phyloP scores from a whole-genome alignment of 1,140 invertebrate species.

The Heterodera carotae region DNA sequence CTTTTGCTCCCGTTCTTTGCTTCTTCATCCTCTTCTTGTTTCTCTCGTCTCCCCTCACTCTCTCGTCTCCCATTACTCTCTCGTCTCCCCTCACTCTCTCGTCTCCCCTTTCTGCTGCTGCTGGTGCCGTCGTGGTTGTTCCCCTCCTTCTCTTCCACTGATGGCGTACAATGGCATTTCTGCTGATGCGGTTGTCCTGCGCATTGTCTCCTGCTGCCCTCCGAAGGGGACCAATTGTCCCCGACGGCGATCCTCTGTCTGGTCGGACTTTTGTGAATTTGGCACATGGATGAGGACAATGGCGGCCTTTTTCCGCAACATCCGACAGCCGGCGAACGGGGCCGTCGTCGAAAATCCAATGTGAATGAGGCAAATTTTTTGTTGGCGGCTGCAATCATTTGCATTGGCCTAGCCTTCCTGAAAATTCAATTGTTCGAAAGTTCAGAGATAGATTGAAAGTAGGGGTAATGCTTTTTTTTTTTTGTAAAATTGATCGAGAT shows the following conservation, averaged over 20 bases:
- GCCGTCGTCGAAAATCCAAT: slow-evolving; percentile 24
- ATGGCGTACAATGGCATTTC: background rate
- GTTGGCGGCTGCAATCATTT: background rate
- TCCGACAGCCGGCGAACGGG: background rate
- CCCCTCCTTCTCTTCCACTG: background rate
- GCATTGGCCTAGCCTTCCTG: background rate
- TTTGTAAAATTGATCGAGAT: too few relatives aligned
- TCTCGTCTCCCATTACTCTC: background rate
- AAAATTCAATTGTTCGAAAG: too few relatives aligned
- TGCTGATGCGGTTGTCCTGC: too few relatives aligned
- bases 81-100: background rate
- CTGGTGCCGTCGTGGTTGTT: too few relatives aligned
- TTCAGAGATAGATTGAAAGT: too few relatives aligned
- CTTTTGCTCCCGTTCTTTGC: background rate
- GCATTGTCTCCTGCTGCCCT: background rate
- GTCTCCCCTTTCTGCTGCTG: background rate
- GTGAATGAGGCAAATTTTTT: slow-evolving; percentile 30
- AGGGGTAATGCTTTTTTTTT: too few relatives aligned
- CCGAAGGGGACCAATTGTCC: background rate
- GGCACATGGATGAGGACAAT: background rate
- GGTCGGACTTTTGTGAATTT: background rate
- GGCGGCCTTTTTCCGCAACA: background rate
- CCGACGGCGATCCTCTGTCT: background rate
- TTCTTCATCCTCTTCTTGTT: background rate
- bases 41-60: background rate